phyloP scores from a whole-genome alignment of 2,797 vertebrate species.

The Lagocephalus sceleratus region DNA sequence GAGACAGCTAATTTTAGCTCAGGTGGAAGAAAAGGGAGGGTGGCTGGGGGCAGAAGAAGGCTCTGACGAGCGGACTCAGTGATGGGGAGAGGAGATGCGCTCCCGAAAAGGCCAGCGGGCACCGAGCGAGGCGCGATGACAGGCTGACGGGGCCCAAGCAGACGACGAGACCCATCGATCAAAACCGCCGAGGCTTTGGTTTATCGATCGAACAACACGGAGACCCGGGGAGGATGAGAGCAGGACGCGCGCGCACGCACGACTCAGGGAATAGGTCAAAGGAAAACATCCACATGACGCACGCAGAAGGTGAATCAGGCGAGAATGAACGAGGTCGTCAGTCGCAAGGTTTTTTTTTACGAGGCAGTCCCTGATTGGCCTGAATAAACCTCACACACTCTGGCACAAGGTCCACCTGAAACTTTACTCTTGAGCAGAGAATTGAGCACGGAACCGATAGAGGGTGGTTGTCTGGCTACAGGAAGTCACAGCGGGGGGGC shows the following conservation, averaged over 20 bases:
- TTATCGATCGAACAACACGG: slow-evolving; percentile 58
- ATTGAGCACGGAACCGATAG: too few relatives aligned
- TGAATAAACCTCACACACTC: too few relatives aligned
- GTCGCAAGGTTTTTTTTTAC: too few relatives aligned
- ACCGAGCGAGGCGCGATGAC: slow-evolving; percentile 24
- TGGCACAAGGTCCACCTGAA: too few relatives aligned
- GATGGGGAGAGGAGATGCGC: slow-evolving; percentile 24
- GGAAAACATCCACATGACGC: not conserved
- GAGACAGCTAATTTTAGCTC: slow-evolving; percentile 60
- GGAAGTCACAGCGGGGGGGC: too few relatives aligned
- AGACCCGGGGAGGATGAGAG: slow-evolving; percentile 31
- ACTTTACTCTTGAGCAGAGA: too few relatives aligned
- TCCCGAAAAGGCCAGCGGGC: slow-evolving; percentile 17
- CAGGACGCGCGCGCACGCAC: slow-evolving; percentile 16
- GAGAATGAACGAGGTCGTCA: too few relatives aligned
- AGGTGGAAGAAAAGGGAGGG: slow-evolving; percentile 37
- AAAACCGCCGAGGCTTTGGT: slow-evolving; percentile 53
- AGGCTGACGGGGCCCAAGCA: slow-evolving; percentile 40
- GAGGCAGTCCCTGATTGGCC: too few relatives aligned
- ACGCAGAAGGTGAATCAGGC: too few relatives aligned
- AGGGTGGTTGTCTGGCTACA: too few relatives aligned
- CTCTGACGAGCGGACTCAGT: slow-evolving; percentile 38
- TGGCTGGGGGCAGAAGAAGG: slow-evolving; percentile 19
- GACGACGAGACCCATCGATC: slow-evolving; percentile 60
- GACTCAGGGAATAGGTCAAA: slow-evolving; percentile 13